Percentiles rank a stretch among this genome's conserved stretches.
These are phyloP conservation scores for Lemur catta DNA, from an alignment of 2,797 vertebrate species.

Conservation along the genomic window DNA sequence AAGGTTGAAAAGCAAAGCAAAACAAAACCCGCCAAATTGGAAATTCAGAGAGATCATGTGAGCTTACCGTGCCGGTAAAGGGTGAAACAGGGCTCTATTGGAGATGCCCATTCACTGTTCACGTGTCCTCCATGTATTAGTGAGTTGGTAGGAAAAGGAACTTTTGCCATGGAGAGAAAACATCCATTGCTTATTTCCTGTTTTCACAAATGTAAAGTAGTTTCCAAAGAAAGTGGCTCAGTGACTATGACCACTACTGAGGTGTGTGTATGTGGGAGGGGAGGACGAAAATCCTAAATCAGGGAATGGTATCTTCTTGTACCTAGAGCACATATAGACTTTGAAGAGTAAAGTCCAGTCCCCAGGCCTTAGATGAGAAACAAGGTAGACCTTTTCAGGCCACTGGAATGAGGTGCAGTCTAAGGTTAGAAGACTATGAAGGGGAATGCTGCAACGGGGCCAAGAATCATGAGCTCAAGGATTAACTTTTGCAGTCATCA, in stretches of 20 bases:
- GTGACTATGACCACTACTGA: not conserved
- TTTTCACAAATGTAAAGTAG: conserved; percentile 20
- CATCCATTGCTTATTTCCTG: not conserved
- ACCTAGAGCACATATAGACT: not conserved
- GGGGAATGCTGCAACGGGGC: not conserved
- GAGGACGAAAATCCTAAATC: not conserved
- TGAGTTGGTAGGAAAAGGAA: not conserved
- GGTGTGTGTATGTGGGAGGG: no score
- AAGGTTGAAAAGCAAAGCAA: not conserved
- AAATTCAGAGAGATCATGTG: not conserved
- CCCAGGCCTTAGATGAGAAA: not conserved
- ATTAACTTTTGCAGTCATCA: not conserved
- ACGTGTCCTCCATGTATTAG: not conserved
- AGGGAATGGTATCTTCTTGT: not conserved
- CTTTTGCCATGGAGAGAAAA: not conserved
- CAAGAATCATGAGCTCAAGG: conserved; percentile 11
- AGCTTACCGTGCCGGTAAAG: no score
- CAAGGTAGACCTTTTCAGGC: not conserved
- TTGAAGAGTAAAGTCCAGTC: not conserved
- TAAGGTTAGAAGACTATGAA: conserved; percentile 26
- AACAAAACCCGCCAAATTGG: not conserved
- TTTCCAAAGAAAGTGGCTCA: not conserved
- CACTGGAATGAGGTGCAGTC: not conserved
- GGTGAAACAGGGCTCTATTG: not conserved
- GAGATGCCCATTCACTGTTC: not conserved